Conservation (phyloP, 2,113 vertebrate genomes). For the Xiphophorus hellerii region DNA sequence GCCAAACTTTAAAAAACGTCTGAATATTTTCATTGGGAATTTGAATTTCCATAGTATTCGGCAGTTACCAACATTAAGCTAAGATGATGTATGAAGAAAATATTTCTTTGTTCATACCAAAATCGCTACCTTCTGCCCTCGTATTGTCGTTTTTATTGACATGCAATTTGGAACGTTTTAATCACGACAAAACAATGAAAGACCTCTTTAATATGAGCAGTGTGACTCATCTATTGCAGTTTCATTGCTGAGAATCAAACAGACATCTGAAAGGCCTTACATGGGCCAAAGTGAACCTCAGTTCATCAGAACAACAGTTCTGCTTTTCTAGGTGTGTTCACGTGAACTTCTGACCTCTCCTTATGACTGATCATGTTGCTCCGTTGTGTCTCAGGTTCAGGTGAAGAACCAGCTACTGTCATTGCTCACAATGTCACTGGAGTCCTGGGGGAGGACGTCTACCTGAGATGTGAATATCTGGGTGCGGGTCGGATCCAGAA, state of each 20-base stretch:
- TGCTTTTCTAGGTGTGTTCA: constrained; percentile 28
- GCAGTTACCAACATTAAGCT: no score
- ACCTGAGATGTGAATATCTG: constrained; percentile 70
- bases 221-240: constrained; percentile 49
- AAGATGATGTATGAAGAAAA: no score
- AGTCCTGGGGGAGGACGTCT: constrained; percentile 64
- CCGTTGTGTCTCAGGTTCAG: constrained; percentile 19
- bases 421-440: constrained; percentile 53
- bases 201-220: constrained; percentile 10
- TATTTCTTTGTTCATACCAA: neutral
- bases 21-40: no score
- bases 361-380: constrained; percentile 3
- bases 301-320: constrained; percentile 10
- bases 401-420: neutral
- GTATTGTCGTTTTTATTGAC: constrained; percentile 19
- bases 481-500: constrained; percentile 22
- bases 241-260: constrained; percentile 34
- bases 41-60: no score
- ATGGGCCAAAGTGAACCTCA: neutral
- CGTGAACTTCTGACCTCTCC: constrained; percentile 45
- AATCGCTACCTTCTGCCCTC: neutral
- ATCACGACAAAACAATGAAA: constrained; percentile 10
- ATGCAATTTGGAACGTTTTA: constrained; percentile 4
- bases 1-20: neutral
- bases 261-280: constrained; percentile 24